Percentiles rank a stretch among this genome's conserved stretches.
Evolutionary conservation across 2,888 invertebrate genomes (phyloP).

Genomic region (Saturnia pavonia): DNA sequence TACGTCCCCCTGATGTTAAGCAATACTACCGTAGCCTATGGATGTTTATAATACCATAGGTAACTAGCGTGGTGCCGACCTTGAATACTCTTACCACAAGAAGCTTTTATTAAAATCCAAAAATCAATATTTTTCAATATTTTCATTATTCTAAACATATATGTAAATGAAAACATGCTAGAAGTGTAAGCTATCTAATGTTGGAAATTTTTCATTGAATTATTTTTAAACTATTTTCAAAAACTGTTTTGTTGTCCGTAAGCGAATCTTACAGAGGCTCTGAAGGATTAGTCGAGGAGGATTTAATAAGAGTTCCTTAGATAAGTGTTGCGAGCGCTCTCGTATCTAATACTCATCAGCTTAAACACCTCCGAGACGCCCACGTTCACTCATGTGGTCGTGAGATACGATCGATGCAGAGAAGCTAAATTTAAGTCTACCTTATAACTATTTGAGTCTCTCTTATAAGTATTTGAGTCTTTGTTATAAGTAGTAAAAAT

Average conservation of each 20-base stretch:
- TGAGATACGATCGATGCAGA: constrained; percentile 4
- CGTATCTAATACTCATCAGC: constrained; percentile 61
- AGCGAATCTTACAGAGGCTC: constrained; percentile 31
- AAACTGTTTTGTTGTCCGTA: constrained; percentile 52
- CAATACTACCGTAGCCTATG: no score
- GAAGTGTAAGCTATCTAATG: no score
- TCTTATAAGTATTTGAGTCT: background rate
- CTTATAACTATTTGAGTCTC: background rate
- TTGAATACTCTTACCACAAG: no score
- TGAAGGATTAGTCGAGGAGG: constrained; percentile 78
- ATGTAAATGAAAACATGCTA: no score
- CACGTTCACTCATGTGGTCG: constrained; percentile 21
- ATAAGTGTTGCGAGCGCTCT: constrained; percentile 69
- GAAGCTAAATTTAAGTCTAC: background rate
- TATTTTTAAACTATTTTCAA: background rate
- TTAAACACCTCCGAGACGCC: constrained; percentile 45
- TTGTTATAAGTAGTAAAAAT: background rate
- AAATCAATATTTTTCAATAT: no score
- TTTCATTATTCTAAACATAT: no score
- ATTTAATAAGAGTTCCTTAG: constrained; percentile 79
- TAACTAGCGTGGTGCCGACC: no score
- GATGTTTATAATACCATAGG: no score
- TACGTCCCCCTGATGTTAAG: no score
- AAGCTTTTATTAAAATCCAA: no score
- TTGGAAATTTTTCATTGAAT: background rate